Percentiles rank a stretch among this genome's conserved stretches.
Conservation (phyloP, 2,888 invertebrate species). For the Cacoxenus indagator region DNA sequence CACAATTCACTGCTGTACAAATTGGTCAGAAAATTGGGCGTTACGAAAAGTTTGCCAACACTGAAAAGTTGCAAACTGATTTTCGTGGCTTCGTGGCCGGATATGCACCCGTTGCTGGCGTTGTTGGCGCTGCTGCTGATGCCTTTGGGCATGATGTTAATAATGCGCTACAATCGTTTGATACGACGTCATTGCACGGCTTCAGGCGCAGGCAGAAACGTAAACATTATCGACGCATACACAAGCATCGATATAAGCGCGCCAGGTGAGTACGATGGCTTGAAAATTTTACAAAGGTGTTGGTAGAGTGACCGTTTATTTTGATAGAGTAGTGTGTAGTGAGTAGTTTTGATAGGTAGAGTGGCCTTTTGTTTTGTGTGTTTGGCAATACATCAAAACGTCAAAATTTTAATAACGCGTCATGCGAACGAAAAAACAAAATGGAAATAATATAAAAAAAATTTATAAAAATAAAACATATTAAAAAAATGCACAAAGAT, state of each 20-base stretch:
- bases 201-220: conserved; percentile 45
- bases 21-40: conserved; percentile 29
- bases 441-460: background rate
- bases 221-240: conserved; percentile 52
- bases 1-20: conserved; percentile 1
- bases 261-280: conserved; percentile 46
- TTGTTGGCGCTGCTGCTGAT: conserved; percentile 29
- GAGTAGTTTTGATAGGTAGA: background rate
- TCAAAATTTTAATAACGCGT: background rate
- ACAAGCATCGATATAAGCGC: conserved; percentile 54
- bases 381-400: no score
- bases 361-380: background rate
- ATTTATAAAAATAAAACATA: background rate
- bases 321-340: no score
- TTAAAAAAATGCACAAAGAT: background rate
- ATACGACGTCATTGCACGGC: background rate
- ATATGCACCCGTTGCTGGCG: background rate
- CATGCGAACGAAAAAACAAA: background rate
- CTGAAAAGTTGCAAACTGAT: conserved; percentile 7
- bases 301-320: no score
- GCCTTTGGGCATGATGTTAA: conserved; percentile 19
- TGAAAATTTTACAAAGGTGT: background rate
- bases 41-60: conserved; percentile 19
- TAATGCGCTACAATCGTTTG: conserved; percentile 23
- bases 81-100: conserved; percentile 3